phyloP scores from a whole-genome alignment of 2,888 invertebrate species.

The Suillia variegata region DNA sequence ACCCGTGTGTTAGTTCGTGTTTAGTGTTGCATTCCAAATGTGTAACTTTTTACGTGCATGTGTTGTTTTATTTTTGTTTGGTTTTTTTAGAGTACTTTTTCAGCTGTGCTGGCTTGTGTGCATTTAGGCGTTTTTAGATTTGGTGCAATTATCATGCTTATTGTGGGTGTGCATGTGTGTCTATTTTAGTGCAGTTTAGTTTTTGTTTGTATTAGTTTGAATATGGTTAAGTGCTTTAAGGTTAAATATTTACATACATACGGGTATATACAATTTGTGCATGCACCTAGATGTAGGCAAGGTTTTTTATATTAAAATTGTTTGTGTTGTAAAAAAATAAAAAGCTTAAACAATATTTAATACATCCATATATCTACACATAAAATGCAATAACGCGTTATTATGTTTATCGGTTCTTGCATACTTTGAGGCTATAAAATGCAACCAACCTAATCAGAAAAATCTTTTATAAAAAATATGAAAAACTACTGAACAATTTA shows the following conservation, averaged over 20 bases:
- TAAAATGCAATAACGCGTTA: no score
- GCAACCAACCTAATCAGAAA: no score
- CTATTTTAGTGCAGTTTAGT: conserved; percentile 8
- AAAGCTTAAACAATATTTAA: no score
- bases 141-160: not conserved
- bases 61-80: conserved; percentile 10
- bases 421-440: no score
- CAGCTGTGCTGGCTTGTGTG: not conserved
- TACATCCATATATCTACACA: no score
- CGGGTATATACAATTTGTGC: not conserved
- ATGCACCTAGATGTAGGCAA: not conserved
- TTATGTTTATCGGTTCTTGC: no score
- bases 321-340: no score
- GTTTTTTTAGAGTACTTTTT: conserved; percentile 5
- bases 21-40: conserved; percentile 1
- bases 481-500: no score
- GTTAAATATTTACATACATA: conserved; percentile 15
- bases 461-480: no score
- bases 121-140: not conserved
- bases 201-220: conserved; percentile 11
- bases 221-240: conserved; percentile 28
- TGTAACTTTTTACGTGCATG: no score
- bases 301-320: not conserved
- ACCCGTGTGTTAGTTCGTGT: conserved; percentile 27
- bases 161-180: conserved; percentile 7